These are phyloP conservation scores for Campylorhamphus procurvoides DNA, from an alignment of 2,113 vertebrate genomes.

Conservation along the genomic window DNA sequence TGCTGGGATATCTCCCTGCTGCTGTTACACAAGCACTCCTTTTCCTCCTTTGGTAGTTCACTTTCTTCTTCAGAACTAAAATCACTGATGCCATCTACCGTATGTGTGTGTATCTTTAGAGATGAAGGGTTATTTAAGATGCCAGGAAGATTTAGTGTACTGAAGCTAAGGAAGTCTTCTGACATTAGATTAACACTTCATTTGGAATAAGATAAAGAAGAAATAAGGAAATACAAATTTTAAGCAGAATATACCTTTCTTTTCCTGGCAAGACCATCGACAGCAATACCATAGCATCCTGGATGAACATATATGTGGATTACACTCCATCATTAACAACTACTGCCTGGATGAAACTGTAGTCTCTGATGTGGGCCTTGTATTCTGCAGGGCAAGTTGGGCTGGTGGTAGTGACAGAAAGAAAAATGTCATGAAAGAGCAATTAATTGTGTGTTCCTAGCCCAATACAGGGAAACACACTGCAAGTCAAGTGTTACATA, in stretches of 20 bases:
- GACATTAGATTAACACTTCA: not conserved
- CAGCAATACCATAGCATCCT: not conserved
- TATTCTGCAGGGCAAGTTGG: not conserved
- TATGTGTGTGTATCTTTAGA: not conserved
- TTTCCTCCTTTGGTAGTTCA: not conserved
- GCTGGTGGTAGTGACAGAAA: not conserved
- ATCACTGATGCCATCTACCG: not conserved
- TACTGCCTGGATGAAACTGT: not conserved
- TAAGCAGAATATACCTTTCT: not conserved
- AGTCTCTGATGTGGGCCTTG: not conserved
- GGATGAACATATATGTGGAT: not conserved
- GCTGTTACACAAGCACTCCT: not conserved
- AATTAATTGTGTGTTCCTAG: not conserved
- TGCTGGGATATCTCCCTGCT: not conserved
- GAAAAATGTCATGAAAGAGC: not conserved
- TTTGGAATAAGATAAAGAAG: not conserved
- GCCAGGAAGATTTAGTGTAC: not conserved
- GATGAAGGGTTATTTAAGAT: not conserved
- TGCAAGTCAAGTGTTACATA: not conserved
- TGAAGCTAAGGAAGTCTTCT: not conserved
- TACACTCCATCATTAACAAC: not conserved
- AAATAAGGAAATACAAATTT: not conserved
- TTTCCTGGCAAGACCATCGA: not conserved
- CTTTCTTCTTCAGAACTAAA: not conserved
- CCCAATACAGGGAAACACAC: not conserved